A percentile compares a stretch with the other conserved stretches of the same genome.
These are phyloP conservation scores for Coenonympha glycerion DNA, from an alignment of 2,888 invertebrate genomes.

Conservation along the genomic window DNA sequence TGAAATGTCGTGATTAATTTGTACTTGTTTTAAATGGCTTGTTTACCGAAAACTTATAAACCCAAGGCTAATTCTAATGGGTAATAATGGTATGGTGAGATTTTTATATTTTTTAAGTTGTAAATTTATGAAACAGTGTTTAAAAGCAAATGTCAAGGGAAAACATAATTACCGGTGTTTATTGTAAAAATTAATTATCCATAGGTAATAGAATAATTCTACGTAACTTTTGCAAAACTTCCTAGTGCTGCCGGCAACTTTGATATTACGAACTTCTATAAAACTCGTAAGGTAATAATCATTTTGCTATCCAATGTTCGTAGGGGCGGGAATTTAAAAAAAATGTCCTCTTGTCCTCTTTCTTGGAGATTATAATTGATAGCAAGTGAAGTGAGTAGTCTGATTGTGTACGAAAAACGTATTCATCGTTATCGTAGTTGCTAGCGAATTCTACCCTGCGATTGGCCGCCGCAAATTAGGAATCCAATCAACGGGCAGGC, in stretches of 20 bases:
- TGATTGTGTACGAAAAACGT: no score
- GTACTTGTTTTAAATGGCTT: neutral
- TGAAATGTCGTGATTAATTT: no score
- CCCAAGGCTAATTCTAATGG: conserved; percentile 16
- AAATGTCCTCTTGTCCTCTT: no score
- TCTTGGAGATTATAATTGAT: no score
- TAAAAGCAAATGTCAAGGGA: conserved; percentile 46
- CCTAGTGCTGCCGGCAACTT: conserved; percentile 9
- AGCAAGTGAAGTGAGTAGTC: no score
- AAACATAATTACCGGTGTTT: conserved; percentile 32
- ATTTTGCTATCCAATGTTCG: neutral
- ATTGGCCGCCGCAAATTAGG: no score
- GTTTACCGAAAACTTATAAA: conserved; percentile 2
- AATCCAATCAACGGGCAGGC: no score
- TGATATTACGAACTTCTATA: neutral
- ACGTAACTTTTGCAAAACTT: conserved; percentile 22
- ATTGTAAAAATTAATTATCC: conserved; percentile 26
- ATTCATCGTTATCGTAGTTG: no score
- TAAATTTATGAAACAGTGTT: conserved; percentile 9
- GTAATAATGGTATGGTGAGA: conserved; percentile 12
- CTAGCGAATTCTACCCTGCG: no score
- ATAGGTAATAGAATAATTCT: conserved; percentile 17
- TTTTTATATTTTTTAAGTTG: conserved; percentile 10
- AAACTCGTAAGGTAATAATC: neutral
- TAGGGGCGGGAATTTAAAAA: no score